Evolutionary conservation across 2,888 invertebrate species (phyloP).

Genomic region (Sepioteuthis lessoniana): DNA sequence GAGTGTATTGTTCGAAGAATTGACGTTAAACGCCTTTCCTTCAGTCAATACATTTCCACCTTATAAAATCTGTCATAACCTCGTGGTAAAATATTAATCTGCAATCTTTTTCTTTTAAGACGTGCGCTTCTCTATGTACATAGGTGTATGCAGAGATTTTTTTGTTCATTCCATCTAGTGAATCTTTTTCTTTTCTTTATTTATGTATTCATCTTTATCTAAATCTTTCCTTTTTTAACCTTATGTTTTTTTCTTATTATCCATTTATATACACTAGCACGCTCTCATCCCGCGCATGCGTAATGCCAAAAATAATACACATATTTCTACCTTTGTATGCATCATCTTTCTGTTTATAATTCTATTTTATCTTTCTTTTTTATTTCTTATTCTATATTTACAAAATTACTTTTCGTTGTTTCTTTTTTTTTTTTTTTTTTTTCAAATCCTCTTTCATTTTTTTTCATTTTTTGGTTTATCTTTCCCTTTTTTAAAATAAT

Average conservation of each 20-base stretch:
- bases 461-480: background rate
- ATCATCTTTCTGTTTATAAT: background rate
- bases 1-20: background rate
- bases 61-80: slow-evolving; percentile 4
- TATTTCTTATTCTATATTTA: background rate
- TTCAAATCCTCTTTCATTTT: too few relatives aligned
- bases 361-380: background rate
- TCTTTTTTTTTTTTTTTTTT: background rate
- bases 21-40: background rate
- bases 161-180: background rate
- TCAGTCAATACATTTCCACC: background rate
- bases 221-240: background rate
- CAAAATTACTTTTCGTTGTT: background rate
- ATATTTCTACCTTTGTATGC: background rate
- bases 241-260: background rate
- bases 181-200: background rate
- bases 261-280: background rate
- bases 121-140: background rate
- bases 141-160: background rate
- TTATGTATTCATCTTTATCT: background rate
- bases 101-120: background rate
- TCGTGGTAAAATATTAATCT: background rate
- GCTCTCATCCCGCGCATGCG: background rate
- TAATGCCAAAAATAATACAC: background rate
- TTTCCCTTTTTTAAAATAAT: background rate